phyloP scores from a whole-genome alignment of 2,113 vertebrate genomes.

The Gnathonemus echidnorhynchus region DNA sequence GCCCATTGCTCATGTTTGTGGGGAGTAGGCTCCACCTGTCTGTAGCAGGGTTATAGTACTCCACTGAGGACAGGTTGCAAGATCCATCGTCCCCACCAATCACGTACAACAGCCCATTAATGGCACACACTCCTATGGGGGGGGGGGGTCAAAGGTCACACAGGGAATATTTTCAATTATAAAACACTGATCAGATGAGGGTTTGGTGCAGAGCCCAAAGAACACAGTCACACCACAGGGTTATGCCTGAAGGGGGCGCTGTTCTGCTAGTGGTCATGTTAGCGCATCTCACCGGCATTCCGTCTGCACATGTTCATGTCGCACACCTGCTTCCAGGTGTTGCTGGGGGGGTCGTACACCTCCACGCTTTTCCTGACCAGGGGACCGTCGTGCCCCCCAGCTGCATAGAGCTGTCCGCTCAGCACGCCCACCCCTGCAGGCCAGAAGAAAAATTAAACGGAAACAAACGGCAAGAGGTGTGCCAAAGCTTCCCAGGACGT shows the following conservation, averaged over 20 bases:
- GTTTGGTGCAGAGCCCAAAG: not conserved
- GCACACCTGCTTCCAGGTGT: constrained; percentile 84
- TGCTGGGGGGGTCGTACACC: constrained; percentile 79
- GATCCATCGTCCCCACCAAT: constrained; percentile 93
- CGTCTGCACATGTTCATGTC: constrained; percentile 98
- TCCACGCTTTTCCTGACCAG: constrained; percentile 94
- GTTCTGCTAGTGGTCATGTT: not conserved
- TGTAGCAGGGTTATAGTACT: constrained; percentile 82
- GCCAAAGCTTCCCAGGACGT: not conserved
- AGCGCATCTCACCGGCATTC: constrained; percentile 75
- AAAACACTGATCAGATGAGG: not conserved
- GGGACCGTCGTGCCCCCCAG: constrained; percentile 86
- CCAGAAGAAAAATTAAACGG: not conserved
- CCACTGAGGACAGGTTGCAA: constrained; percentile 88
- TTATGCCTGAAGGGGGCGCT: not conserved
- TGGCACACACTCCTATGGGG: constrained; percentile 78
- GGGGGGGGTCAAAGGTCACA: not conserved
- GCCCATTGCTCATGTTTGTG: constrained; percentile 91
- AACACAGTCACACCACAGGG: not conserved
- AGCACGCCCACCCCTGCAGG: constrained; percentile 83
- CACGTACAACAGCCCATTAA: constrained; percentile 88
- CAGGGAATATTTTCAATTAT: not conserved
- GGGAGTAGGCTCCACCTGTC: constrained; percentile 93
- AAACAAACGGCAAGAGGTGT: not conserved
- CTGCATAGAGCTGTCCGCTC: constrained; percentile 80